Percentiles rank a stretch among this genome's conserved stretches.
These are phyloP conservation scores for Crenuchus spilurus DNA, from an alignment of 2,797 vertebrate genomes.

Conservation along the genomic window DNA sequence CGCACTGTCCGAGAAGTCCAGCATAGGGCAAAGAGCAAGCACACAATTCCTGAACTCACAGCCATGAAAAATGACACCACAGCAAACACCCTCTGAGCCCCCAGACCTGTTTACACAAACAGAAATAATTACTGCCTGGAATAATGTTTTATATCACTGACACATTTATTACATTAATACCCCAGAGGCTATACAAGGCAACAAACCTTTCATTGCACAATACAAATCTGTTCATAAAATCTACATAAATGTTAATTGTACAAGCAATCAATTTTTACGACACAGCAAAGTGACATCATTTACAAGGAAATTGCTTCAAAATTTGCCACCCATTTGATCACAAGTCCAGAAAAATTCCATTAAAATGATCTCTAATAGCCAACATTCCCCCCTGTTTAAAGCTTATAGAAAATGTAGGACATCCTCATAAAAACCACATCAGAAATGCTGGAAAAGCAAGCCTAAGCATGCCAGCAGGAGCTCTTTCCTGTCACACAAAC, in stretches of 20 bases:
- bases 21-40: conserved; percentile 80
- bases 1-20: conserved; percentile 76
- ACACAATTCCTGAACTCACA: conserved; percentile 71
- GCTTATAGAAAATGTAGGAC: not conserved
- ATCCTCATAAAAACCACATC: not conserved
- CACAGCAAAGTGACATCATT: not conserved
- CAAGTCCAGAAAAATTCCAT: not conserved
- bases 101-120: conserved; percentile 60
- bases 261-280: not conserved
- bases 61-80: conserved; percentile 78
- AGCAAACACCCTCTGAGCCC: conserved; percentile 74
- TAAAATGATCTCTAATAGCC: not conserved
- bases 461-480: conserved; percentile 12
- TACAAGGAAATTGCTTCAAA: conserved; percentile 12
- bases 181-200: not conserved
- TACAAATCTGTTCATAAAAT: not conserved
- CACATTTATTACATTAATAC: not conserved
- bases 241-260: not conserved
- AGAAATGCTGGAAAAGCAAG: conserved; percentile 17
- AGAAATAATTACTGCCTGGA: not conserved
- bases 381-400: not conserved
- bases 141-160: not conserved
- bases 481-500: not conserved
- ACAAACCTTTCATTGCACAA: not conserved
- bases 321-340: not conserved